Base-by-base conservation (phyloP, 2,113 vertebrate species). In the Philantomba maxwellii region DNA sequence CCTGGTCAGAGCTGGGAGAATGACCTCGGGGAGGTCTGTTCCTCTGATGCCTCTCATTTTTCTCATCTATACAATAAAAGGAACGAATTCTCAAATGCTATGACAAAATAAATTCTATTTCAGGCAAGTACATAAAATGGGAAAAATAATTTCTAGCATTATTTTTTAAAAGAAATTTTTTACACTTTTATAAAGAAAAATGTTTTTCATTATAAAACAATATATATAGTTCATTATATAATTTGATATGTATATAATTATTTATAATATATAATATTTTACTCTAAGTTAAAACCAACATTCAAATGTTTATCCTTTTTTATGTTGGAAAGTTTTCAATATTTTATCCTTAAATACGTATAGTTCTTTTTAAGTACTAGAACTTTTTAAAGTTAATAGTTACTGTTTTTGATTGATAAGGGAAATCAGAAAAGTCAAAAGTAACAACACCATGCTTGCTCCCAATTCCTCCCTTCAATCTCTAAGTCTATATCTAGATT, bases 351-450 rank as follows among this genome's bases (percentile, higher is more conserved):
- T 36, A 93, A 78, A 36, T 81, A 60, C 25, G 0, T 45, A 30
- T 28, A 84, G 33, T 89, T 95, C 51, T 64, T 33, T 93, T 91
- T 80, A 80, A 86, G 57, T 30, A 14, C 1, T 75, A 86, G 14
- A 57, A 36, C 49, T 62, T 55, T 62, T 93, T 92, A 7, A 33
- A 87, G 77, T 70, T 83, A 60, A 93, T 33, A 77, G 53, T 92
- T 17, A 91, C 53, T 92, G 9, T 80, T 94, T 92, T 73, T 47
- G 12, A 73, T 70, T 84, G 33, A 82, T 78, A 7, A 93, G 21
- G 53, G 33, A 91, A 85, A 87, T 75, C 7, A 90, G 26, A 78
- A 85, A 88, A 28, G 8, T 2, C 49, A 88, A 96, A 93, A 93
- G 14, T 25, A 94, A 66, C 23, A 80, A 55, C 10, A 36, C 2